Base-by-base conservation (phyloP, 2,888 invertebrate genomes). In the Notodonta dromedarius region DNA sequence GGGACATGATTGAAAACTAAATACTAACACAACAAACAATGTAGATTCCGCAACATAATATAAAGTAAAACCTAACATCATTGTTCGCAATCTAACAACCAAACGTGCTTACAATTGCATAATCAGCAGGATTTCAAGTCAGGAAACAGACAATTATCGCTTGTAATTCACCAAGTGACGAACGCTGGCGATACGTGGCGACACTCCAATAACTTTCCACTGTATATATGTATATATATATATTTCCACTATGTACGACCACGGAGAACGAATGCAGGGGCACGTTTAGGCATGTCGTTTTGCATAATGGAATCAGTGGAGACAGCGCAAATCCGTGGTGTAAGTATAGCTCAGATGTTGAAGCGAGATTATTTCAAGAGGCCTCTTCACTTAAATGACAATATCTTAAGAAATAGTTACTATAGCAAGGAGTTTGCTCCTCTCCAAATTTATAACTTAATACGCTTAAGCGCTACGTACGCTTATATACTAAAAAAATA, bases 151-250 rank as follows among this genome's bases (percentile, higher is more conserved):
- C 40, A 52, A 24, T 52, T 24, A n/a, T 50, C 32, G 61, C 62
- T 66, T 72, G 60, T 61, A 57, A 71, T 63, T 58, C 62, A 54
- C 61, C 13, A 39, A 8, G 57, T 55, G 66, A 59, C 59, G 63
- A 58, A 57, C 63, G 56, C 57, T 64, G 57, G 58, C 57, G 16
- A 58, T 62, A 69, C 63, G 64, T 67, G 68, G 61, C 59, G 44
- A 56, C 55, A 61, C 71, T 57, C 73, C 61, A 65, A 71, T 72
- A 72, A 75, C 75, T 76, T 80, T 78, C 77, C 71, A 76, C 55
- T 57, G 58, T 67, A 63, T 64, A 24, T 24, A 24, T 24, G 2
- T 24, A 2, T 24, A 1, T 2, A 24, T 2, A 24, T 24, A 24
- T 24, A n/a, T n/a, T n/a, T n/a, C n/a, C n/a, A 61, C 65, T 59